A percentile compares a stretch with the other conserved stretches of the same genome.
These are phyloP conservation scores for Amblyjoppa fuscipennis DNA, from an alignment of 2,888 invertebrate species.

Conservation along the genomic window DNA sequence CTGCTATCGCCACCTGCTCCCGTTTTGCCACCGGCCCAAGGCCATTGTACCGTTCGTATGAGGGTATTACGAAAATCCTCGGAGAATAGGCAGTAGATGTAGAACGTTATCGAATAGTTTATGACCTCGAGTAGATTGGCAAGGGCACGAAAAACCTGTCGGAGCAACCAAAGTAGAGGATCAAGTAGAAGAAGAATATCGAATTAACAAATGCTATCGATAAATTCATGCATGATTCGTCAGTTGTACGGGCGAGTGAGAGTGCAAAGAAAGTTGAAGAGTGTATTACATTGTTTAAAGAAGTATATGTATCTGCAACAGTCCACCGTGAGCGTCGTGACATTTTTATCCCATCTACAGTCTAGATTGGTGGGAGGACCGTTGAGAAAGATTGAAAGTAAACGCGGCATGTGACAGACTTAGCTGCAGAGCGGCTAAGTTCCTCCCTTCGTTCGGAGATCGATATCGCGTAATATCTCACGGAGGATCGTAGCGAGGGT, in stretches of 20 bases:
- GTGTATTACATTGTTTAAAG: too few relatives aligned
- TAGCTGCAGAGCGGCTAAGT: slow-evolving; percentile 40
- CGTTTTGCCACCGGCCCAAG: slow-evolving; percentile 82
- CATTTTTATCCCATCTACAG: neutral
- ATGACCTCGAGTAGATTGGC: slow-evolving; percentile 91
- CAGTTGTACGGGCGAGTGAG: neutral
- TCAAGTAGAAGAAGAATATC: neutral
- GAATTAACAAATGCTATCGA: neutral
- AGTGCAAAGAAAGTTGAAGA: too few relatives aligned
- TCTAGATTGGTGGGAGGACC: neutral
- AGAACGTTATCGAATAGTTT: slow-evolving; percentile 92
- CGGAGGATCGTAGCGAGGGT: slow-evolving; percentile 15
- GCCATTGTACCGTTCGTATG: slow-evolving; percentile 88
- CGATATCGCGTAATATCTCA: slow-evolving; percentile 48
- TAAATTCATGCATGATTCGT: neutral
- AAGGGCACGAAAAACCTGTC: slow-evolving; percentile 89
- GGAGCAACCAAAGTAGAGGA: slow-evolving; percentile 36
- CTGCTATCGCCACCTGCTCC: slow-evolving; percentile 68
- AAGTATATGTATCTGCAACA: neutral
- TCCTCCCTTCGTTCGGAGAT: slow-evolving; percentile 27
- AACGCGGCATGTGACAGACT: slow-evolving; percentile 57
- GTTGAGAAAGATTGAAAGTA: slow-evolving; percentile 58
- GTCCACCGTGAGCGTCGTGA: neutral
- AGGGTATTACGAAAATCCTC: slow-evolving; percentile 91
- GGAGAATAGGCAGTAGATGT: slow-evolving; percentile 92